phyloP scores from a whole-genome alignment of 2,113 vertebrate genomes.

The human (Homo sapiens) region GRCh38 chr9:98164001-98164500 shows the following conservation, averaged over 20 bases:
- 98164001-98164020: neutral
- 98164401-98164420: neutral
- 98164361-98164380: neutral
- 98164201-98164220: neutral
- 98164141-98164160: neutral
- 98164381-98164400: neutral
- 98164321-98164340: neutral
- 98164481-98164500: too few species aligned
- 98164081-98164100: neutral
- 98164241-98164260: neutral
- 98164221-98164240: neutral
- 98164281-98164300: neutral
- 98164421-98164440: fast-evolving
- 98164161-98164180: neutral
- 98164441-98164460: neutral
- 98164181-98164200: neutral
- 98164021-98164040: neutral
- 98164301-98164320: neutral
- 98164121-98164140: neutral
- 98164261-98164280: neutral
- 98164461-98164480: neutral
- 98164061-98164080: slow-evolving; percentile 15
- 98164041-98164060: neutral
- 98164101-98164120: neutral
- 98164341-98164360: neutral